Evolutionary conservation across 2,888 invertebrate genomes (phyloP).

Genomic region (Drosophila nr. perissopoda): DNA sequence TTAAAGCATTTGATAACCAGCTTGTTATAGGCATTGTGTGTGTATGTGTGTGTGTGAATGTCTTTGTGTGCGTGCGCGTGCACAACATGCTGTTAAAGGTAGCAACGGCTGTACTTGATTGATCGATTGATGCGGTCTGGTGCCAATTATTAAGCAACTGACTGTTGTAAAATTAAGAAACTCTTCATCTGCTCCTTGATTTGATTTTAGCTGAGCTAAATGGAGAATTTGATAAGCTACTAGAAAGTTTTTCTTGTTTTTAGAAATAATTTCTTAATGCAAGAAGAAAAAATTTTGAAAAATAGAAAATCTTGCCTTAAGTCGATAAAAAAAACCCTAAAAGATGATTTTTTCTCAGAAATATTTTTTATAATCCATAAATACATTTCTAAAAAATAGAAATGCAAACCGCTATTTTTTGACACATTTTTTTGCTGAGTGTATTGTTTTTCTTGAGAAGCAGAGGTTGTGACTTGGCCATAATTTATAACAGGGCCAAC

Average conservation of each 20-base stretch:
- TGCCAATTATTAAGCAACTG: background rate
- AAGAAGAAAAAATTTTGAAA: too few relatives aligned
- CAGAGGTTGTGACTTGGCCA: background rate
- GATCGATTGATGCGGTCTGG: background rate
- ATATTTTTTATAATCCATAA: background rate
- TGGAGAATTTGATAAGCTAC: background rate
- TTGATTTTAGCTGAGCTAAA: background rate
- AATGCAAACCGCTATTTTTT: background rate
- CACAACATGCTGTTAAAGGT: background rate
- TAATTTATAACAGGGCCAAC: background rate
- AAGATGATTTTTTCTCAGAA: too few relatives aligned
- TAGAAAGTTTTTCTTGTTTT: background rate
- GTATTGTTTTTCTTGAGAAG: background rate
- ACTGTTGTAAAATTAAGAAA: background rate
- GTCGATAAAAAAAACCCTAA: too few relatives aligned
- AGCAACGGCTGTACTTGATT: background rate
- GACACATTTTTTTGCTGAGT: background rate
- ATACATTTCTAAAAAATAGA: background rate
- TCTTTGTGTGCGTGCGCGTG: constrained; percentile 10
- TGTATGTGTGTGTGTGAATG: constrained; percentile 5
- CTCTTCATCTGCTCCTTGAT: background rate
- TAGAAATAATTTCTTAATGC: too few relatives aligned
- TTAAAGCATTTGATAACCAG: constrained; percentile 44
- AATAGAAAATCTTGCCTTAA: too few relatives aligned
- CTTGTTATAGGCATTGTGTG: constrained; percentile 20